Conservation (phyloP, 2,113 vertebrate genomes). For the Phocoena phocoena region DNA sequence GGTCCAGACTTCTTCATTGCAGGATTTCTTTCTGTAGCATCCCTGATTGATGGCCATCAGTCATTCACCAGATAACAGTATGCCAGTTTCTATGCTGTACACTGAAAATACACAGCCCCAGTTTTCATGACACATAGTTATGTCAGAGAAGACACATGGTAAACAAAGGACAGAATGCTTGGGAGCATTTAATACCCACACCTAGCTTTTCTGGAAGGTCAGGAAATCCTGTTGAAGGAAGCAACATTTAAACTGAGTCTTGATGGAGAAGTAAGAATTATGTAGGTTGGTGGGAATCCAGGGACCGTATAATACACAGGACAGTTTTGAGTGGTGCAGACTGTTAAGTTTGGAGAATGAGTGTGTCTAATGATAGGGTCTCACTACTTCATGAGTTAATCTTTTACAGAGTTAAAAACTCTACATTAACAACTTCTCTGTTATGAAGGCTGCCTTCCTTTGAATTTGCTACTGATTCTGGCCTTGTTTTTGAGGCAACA, state of each 20-base stretch:
- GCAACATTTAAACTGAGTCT: background rate
- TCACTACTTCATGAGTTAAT: background rate
- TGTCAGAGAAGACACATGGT: background rate
- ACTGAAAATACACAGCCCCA: background rate
- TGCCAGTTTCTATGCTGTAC: background rate
- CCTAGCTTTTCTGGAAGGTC: background rate
- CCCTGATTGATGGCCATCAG: background rate
- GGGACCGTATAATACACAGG: background rate
- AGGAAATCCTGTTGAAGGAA: background rate
- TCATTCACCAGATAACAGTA: background rate
- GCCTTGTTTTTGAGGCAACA: background rate
- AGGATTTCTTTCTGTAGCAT: background rate
- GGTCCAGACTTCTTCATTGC: background rate
- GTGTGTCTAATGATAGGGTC: background rate
- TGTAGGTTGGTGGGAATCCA: background rate
- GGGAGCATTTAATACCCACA: background rate
- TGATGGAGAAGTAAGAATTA: background rate
- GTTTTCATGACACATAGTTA: background rate
- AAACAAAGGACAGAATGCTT: background rate
- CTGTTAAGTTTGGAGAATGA: background rate
- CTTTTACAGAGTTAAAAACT: background rate
- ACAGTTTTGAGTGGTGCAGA: background rate
- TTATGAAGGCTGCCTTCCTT: background rate
- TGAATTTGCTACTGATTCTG: background rate
- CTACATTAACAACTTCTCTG: background rate